phyloP scores from a whole-genome alignment of 2,888 invertebrate genomes.

The Acrocyrtus sp. region DNA sequence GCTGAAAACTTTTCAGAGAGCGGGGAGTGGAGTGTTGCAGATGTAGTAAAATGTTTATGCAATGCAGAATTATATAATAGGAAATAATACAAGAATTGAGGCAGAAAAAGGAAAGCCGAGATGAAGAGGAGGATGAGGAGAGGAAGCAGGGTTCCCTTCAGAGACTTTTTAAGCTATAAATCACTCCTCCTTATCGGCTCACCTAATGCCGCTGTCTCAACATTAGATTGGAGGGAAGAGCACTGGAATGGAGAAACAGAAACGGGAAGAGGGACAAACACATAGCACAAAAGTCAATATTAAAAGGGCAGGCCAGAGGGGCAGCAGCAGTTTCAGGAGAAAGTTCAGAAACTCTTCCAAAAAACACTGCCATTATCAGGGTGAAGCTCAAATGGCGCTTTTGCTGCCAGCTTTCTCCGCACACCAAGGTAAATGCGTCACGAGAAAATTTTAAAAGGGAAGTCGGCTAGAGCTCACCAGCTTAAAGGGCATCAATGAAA shows the following conservation, averaged over 20 bases:
- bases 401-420: no score
- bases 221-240: constrained; percentile 1
- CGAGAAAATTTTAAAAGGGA: no score
- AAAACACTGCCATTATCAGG: no score
- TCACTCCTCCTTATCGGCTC: constrained; percentile 33
- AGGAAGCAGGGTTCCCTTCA: constrained; percentile 20
- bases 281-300: background rate
- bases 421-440: no score
- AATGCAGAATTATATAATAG: constrained; percentile 16
- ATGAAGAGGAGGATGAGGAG: constrained; percentile 8
- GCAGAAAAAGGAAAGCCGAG: background rate
- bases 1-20: background rate
- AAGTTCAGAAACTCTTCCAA: no score
- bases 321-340: no score
- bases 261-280: background rate
- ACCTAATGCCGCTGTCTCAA: constrained; percentile 25
- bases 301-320: constrained; percentile 10
- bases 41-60: background rate
- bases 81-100: background rate
- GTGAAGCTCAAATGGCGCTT: no score
- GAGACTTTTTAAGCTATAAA: constrained; percentile 40
- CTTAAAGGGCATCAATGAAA: no score
- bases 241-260: background rate
- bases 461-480: no score
- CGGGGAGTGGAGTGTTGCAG: background rate